phyloP scores from a whole-genome alignment of 2,888 invertebrate species.

The Creontiades dilutus region DNA sequence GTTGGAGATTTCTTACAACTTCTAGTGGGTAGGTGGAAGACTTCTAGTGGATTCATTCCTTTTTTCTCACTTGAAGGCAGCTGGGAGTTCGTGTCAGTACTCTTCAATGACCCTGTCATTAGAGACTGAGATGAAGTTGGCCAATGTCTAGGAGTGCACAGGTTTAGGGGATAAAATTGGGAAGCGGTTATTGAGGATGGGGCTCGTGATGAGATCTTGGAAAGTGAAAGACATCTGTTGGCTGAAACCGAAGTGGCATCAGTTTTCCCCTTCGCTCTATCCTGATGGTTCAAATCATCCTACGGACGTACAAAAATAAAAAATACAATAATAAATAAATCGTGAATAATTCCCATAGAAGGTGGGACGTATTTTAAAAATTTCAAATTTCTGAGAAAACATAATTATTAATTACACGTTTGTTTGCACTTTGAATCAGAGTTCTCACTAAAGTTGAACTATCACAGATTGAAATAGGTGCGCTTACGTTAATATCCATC shows the following conservation, averaged over 20 bases:
- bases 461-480: too few species aligned
- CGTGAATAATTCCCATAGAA: background rate
- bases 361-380: too few species aligned
- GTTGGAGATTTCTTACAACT: background rate
- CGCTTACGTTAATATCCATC: too few species aligned
- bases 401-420: too few species aligned
- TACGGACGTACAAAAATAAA: background rate
- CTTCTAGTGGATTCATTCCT: background rate
- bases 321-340: background rate
- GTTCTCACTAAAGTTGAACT: too few species aligned
- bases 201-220: background rate
- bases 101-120: background rate
- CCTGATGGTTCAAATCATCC: background rate
- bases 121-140: background rate
- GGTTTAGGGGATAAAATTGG: background rate
- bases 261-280: background rate
- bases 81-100: background rate
- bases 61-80: background rate
- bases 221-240: background rate
- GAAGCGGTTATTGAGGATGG: background rate
- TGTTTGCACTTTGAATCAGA: too few species aligned
- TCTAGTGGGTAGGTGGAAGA: background rate
- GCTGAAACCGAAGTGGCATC: background rate
- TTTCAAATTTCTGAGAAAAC: too few species aligned
- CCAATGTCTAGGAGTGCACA: background rate